Base-by-base conservation (phyloP, 2,888 invertebrate genomes). In the Drosophila peninsularis region DNA sequence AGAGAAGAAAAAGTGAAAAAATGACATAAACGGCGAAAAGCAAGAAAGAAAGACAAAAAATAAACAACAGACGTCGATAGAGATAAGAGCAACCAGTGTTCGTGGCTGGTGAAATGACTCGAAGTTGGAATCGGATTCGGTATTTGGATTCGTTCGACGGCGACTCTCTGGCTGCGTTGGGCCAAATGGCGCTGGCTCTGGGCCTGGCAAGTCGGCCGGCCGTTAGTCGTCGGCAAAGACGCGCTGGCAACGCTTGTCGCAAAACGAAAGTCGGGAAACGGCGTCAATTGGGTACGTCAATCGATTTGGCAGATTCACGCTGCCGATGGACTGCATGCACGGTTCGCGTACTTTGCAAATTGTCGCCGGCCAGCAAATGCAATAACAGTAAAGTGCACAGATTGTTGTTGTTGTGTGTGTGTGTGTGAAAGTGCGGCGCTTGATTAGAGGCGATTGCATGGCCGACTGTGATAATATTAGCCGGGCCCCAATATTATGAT, bases 91-190 rank as follows among this genome's bases (percentile, higher is more conserved):
- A 68, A 42, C 32, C 41, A 55, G 42, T 54, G 56, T 56, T 69
- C 54, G 63, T 67, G 61, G 39, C 53, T 50, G 68, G 67, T 42
- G 61, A 54, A 68, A 69, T 62, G 47, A 49, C 9, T 68, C 60
- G 62, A 27, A 34, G 50, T 65, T 37, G 60, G 49, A 44, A 63
- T 66, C 53, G 37, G 37, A 52, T 45, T 65, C 57, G 57, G 58
- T 17, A 39, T 72, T 62, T 60, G 75, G 57, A 58, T 52, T 73
- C 73, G 73, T 37, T 58, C 11, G 56, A 65, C 75, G 85, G 82
- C 85, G 80, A 72, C 82, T 82, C 64, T 53, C 65, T 84, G 82
- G 78, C 80, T 84, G 54, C n/a, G n/a, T 57, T 52, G 60, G 61
- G 61, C 52, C 63, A 60, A 54, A 60, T 61, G 54, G 62, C 37